phyloP scores from a whole-genome alignment of 2,113 vertebrate genomes.

The Leucoraja erinaceus region DNA sequence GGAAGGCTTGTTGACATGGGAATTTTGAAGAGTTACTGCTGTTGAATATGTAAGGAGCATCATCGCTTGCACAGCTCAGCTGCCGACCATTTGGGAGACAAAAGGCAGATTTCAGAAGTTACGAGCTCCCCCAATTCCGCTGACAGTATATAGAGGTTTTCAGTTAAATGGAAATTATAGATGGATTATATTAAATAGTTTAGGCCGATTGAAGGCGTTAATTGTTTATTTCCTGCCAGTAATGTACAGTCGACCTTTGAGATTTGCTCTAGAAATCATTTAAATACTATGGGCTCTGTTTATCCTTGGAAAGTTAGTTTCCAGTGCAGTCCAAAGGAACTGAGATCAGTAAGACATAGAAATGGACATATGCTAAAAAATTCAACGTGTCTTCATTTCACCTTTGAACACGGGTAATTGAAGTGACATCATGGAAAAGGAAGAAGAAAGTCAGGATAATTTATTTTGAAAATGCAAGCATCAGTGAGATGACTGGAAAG shows the following conservation, averaged over 20 bases:
- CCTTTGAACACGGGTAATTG: neutral
- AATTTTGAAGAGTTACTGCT: neutral
- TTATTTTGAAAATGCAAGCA: neutral
- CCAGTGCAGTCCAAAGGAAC: neutral
- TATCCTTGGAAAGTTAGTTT: neutral
- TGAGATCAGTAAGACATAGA: neutral
- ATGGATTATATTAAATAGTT: neutral
- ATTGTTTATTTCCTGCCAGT: neutral
- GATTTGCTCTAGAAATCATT: neutral
- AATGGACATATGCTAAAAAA: neutral
- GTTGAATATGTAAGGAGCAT: neutral
- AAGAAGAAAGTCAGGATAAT: neutral
- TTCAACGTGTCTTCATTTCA: neutral
- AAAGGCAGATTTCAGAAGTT: neutral
- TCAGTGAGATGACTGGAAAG: neutral
- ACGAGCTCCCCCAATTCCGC: neutral
- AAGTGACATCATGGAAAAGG: neutral
- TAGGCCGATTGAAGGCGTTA: neutral
- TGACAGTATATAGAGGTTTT: neutral
- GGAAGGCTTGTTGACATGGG: neutral
- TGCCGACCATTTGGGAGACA: neutral
- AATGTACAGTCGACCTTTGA: neutral
- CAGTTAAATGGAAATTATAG: neutral
- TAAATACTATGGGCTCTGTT: neutral
- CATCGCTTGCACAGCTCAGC: neutral